Percentiles rank a stretch among this genome's conserved stretches.
These are phyloP conservation scores for Syngnathus scovelli DNA, from an alignment of 2,113 vertebrate species.

Conservation along the genomic window DNA sequence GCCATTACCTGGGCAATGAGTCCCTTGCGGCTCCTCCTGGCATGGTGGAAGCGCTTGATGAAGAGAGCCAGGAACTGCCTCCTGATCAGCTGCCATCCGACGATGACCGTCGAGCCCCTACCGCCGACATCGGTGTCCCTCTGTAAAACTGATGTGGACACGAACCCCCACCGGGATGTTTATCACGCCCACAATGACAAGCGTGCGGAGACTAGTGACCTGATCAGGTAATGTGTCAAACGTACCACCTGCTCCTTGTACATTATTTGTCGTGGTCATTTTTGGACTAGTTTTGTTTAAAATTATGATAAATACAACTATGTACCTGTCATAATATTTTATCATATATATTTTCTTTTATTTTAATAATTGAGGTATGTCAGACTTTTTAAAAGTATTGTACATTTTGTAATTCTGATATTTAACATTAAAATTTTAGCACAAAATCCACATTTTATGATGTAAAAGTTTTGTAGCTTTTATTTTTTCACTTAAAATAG, in stretches of 20 bases:
- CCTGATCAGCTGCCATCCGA: conserved; percentile 83
- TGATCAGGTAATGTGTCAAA: conserved; percentile 29
- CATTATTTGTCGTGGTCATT: background rate
- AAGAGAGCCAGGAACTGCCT: conserved; percentile 91
- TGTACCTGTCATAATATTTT: no score
- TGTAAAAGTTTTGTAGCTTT: no score
- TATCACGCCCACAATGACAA: conserved; percentile 22
- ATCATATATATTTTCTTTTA: background rate
- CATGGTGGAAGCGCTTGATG: conserved; percentile 93
- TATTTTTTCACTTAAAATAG: no score
- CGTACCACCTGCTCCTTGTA: conserved; percentile 15
- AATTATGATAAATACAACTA: background rate
- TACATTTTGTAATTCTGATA: no score
- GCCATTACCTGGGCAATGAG: conserved; percentile 92
- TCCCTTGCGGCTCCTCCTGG: conserved; percentile 89
- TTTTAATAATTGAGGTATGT: no score
- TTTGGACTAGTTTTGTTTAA: background rate
- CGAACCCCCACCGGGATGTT: conserved; percentile 24
- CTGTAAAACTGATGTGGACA: conserved; percentile 73
- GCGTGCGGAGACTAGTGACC: conserved; percentile 19
- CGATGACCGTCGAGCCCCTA: conserved; percentile 83
- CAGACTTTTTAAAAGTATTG: no score
- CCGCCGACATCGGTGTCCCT: conserved; percentile 76
- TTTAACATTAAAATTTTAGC: no score
- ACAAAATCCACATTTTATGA: no score